Base-by-base conservation (phyloP, 2,797 vertebrate genomes). In the Gymnodraco acuticeps region DNA sequence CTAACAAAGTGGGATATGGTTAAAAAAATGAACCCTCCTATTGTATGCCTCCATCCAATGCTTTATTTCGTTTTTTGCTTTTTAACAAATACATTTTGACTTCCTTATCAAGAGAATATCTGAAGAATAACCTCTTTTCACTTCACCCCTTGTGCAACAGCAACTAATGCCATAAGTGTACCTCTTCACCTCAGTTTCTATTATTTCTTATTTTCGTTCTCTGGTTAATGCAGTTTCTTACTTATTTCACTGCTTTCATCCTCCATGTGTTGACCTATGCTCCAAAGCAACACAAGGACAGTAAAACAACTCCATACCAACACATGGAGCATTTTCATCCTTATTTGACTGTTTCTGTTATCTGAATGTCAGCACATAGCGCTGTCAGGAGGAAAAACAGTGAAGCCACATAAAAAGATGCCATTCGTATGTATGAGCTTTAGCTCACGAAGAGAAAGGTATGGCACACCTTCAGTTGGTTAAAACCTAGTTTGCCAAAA, bases 191-290 rank as follows among this genome's bases (percentile, higher is more conserved):
- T 55, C 17, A 10, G 4, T 17, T 19, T 68, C 59, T 10, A 8
- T 64, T 59, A 10, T 8, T 42, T 10, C 13, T 12, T 51, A 1
- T 41, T 55, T 45, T 2, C n/a, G 31, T 11, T 41, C 47, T 16
- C 12, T 42, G 9, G 17, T 68, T 19, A 61, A 52, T 55, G 10
- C 16, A 13, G 11, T 70, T 52, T 17, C 45, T 55, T 56, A 20
- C 38, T 46, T 63, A 19, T 74, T 60, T 62, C 16, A 19, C 50
- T 4, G 15, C 42, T 54, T 60, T 16, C 17, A 51, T 68, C 64
- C 52, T 52, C 42, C 51, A 63, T 46, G 67, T 76, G 62, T 55
- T 75, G 58, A 60, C 62, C 59, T 81, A 13, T 4, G 43, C 58
- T 61, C 15, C 55, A 13, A 27, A 52, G 47, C 69, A 17, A 31